Conservation (phyloP, 1,140 invertebrate species). For the Brachionus rubens region DNA sequence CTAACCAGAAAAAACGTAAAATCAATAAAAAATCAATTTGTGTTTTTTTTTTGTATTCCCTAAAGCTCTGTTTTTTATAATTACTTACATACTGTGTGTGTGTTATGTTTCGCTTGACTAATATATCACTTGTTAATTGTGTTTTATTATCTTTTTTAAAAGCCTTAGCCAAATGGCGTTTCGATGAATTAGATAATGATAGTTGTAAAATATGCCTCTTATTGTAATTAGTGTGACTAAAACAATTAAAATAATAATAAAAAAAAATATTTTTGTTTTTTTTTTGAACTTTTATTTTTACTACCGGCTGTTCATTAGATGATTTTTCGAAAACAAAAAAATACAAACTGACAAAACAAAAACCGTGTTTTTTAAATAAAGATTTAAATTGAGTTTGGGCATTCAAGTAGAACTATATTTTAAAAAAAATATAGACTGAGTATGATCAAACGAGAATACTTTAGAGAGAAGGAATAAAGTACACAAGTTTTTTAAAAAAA, state of each 20-base stretch:
- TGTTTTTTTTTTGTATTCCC: neutral
- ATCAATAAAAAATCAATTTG: conserved; percentile 14
- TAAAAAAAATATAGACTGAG: no score
- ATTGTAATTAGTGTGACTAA: conserved; percentile 31
- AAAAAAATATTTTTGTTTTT: neutral
- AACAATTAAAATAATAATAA: neutral
- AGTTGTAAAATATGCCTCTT: neutral
- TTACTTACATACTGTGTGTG: conserved; percentile 6
- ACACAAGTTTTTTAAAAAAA: no score
- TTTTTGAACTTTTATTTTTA: no score
- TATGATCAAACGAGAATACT: no score
- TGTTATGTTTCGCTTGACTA: neutral
- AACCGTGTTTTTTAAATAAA: no score
- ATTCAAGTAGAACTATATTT: no score
- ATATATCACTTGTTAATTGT: conserved; percentile 26
- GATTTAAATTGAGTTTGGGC: no score
- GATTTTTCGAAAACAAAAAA: no score
- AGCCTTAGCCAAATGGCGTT: neutral
- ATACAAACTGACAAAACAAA: no score
- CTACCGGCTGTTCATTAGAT: no score
- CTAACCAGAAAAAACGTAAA: conserved; percentile 21
- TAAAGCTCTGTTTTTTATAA: neutral
- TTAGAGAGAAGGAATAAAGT: no score
- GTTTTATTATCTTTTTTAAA: neutral
- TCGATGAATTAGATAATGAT: neutral